Conservation (phyloP, 2,888 invertebrate genomes). For the Microctonus brassicae region DNA sequence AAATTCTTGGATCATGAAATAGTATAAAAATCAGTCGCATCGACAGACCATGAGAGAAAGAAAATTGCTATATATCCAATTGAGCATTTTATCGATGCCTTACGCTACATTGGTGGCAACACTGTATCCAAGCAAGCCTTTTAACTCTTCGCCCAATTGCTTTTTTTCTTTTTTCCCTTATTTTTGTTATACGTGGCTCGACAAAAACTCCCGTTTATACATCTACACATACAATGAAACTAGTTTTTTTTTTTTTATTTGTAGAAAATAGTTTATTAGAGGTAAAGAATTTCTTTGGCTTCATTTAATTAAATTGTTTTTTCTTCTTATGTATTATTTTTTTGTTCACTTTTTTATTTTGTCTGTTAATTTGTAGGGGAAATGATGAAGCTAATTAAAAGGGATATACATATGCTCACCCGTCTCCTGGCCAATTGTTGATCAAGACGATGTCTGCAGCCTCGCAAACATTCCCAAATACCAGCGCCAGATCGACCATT, state of each 20-base stretch:
- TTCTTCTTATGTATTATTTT: not conserved
- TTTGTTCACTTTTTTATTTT: no score
- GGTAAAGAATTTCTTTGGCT: not conserved
- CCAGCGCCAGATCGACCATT: slow-evolving; percentile 69
- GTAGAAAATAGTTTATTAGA: not conserved
- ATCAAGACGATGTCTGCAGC: slow-evolving; percentile 81
- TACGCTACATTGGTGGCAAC: slow-evolving; percentile 13
- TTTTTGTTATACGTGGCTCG: not conserved
- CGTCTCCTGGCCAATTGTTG: slow-evolving; percentile 86
- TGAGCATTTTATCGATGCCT: slow-evolving; percentile 26
- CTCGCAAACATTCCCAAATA: slow-evolving; percentile 83
- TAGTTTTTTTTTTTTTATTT: not conserved
- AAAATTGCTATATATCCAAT: slow-evolving; percentile 15
- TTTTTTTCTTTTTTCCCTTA: not conserved
- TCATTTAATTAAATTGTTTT: not conserved
- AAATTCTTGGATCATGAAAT: slow-evolving; percentile 12
- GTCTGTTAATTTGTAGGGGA: no score
- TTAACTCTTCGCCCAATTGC: slow-evolving; percentile 3
- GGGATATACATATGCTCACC: slow-evolving; percentile 69
- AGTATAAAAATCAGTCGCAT: not conserved
- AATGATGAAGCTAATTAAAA: no score
- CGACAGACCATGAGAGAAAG: not conserved
- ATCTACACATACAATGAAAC: not conserved
- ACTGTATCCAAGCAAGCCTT: slow-evolving; percentile 14
- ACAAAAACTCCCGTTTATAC: not conserved